Evolutionary conservation across 1,140 invertebrate genomes (phyloP), one percentile per base, ranked within the genome.

Genomic region (Pachypsylla venusta): DNA sequence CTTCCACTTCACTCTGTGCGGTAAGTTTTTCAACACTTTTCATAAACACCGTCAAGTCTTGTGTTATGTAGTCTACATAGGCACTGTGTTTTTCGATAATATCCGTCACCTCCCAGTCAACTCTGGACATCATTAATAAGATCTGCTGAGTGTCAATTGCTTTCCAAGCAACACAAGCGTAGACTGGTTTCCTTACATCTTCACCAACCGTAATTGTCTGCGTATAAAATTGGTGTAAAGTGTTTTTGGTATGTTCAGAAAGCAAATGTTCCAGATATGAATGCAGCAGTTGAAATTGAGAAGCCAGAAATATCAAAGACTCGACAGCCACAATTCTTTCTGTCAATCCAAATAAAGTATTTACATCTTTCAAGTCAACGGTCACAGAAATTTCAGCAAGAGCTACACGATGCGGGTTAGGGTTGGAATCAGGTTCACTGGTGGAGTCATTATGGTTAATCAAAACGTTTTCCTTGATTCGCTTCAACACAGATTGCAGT

Each of bases 21-120:
- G 74, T 72, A 14, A 89, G 77, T 62, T 88, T 82, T 53, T 82
- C 80, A 35, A 95, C 70, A 61, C 82, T 79, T 70, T 83, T 79
- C 2, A 81, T 80, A 68, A 93, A 85, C n/a, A 80, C 74, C 72
- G 87, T 82, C 39, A 93, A 76, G 65, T 87, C 85, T 77, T 90
- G 67, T 60, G 83, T 70, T 60, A 88, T 72, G 63, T 80, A 75
- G 67, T 90, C 85, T 19, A 89, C 83, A 71, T 99, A 99, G 12
- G 75, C 72, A 68, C 88, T 96, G 69, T 99, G 95, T 65, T 97
- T 89, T 22, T 89, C 93, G 75, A 91, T 93, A 0, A 99, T 89
- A 67, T 95, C 91, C 69, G 83, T 85, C 0, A 98, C 82, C 70
- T 98, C 93, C 95, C 95, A 99, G 70, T 91, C 87, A 1, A 96